phyloP scores from a whole-genome alignment of 2,113 vertebrate genomes.

The Romanogobio albipinnatus region DNA sequence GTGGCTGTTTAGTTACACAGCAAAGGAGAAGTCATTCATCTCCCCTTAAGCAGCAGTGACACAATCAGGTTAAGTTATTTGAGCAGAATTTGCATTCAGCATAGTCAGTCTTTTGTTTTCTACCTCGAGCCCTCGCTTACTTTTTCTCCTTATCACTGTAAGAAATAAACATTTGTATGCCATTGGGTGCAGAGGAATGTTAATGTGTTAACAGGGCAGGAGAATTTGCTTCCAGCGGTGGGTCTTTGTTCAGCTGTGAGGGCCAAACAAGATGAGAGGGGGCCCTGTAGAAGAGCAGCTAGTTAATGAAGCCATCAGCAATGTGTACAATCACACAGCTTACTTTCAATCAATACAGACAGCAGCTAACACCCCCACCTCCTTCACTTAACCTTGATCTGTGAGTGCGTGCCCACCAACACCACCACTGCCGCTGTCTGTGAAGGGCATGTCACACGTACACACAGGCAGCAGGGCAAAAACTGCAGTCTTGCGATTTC shows the following conservation, averaged over 20 bases:
- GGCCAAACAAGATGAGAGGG: slow-evolving; percentile 3
- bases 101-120: slow-evolving; percentile 11
- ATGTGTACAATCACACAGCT: slow-evolving; percentile 22
- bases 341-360: slow-evolving; percentile 36
- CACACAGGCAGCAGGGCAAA: slow-evolving; percentile 2
- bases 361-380: slow-evolving; percentile 19
- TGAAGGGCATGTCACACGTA: slow-evolving; percentile 1
- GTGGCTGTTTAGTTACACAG: slow-evolving; percentile 35
- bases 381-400: slow-evolving; percentile 38
- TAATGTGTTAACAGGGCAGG: slow-evolving; percentile 9
- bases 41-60: slow-evolving; percentile 28
- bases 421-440: background rate
- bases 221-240: slow-evolving; percentile 17
- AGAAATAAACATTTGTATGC: background rate
- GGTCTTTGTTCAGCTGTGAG: slow-evolving; percentile 10
- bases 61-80: slow-evolving; percentile 45
- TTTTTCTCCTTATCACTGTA: slow-evolving; percentile 2
- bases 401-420: background rate
- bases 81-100: slow-evolving; percentile 19
- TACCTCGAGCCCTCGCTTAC: background rate
- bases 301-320: slow-evolving; percentile 37
- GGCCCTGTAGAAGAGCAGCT: slow-evolving; percentile 9
- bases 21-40: slow-evolving; percentile 26
- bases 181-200: slow-evolving; percentile 1
- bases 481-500: slow-evolving; percentile 9